These are phyloP conservation scores for Reticulitermes lucifugus DNA, from an alignment of 2,888 invertebrate genomes.

Conservation along the genomic window DNA sequence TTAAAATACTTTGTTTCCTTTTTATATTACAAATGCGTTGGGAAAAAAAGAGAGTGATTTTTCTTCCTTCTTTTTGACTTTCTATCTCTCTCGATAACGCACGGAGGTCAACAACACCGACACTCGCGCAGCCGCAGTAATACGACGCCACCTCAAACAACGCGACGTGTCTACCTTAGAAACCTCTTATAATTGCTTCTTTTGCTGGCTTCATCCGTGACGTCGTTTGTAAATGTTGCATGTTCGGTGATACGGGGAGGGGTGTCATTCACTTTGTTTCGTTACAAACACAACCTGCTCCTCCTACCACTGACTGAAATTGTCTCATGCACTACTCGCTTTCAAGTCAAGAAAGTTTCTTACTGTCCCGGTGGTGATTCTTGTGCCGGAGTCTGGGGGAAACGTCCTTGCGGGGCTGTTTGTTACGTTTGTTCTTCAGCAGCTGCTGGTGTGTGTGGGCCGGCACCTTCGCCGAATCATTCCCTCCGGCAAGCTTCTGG, in stretches of 20 bases:
- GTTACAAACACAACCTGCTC: not conserved
- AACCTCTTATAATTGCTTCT: not conserved
- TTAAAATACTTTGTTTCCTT: slow-evolving; percentile 35
- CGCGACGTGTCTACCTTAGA: not conserved
- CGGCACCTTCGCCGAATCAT: slow-evolving; percentile 46
- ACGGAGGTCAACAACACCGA: not conserved
- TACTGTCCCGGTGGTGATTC: slow-evolving; percentile 40
- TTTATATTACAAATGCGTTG: slow-evolving; percentile 10
- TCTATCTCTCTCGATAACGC: not conserved
- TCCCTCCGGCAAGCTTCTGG: slow-evolving; percentile 64
- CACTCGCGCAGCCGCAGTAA: not conserved
- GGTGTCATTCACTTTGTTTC: not conserved
- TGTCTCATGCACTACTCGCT: slow-evolving; percentile 10
- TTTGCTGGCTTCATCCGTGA: not conserved
- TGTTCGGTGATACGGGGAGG: not conserved
- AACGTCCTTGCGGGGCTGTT: not conserved
- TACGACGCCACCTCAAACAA: not conserved
- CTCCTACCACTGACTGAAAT: not conserved
- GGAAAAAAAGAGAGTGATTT: not conserved
- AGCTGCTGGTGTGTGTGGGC: slow-evolving; percentile 44
- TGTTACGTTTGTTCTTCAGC: slow-evolving; percentile 30
- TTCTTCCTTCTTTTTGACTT: not conserved
- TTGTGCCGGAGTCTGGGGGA: slow-evolving; percentile 28
- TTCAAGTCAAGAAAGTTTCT: slow-evolving; percentile 45
- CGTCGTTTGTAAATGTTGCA: not conserved